Evolutionary conservation across 1,140 invertebrate genomes (phyloP).

Genomic region (Panagrolaimus sp.): DNA sequence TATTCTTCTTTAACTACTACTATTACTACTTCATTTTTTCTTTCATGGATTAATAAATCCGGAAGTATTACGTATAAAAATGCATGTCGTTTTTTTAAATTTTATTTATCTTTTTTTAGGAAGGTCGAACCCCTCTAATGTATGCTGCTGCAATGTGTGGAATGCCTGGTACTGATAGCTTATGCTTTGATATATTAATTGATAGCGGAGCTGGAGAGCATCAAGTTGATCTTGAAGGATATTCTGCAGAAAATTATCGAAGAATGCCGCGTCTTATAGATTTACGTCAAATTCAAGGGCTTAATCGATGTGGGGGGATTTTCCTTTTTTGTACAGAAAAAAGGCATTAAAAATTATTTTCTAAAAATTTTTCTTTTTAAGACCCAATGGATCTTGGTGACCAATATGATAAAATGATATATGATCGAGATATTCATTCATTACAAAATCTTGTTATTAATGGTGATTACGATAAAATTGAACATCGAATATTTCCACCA

Average conservation of each 20-base stretch:
- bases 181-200: slow-evolving; percentile 46
- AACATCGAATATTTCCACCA: slow-evolving; percentile 46
- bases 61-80: neutral
- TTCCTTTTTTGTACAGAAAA: neutral
- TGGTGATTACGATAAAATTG: slow-evolving; percentile 39
- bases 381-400: slow-evolving; percentile 34
- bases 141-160: slow-evolving; percentile 70
- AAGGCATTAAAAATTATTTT: no score
- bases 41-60: neutral
- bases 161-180: slow-evolving; percentile 19
- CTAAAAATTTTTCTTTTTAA: no score
- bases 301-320: slow-evolving; percentile 41
- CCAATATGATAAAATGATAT: slow-evolving; percentile 43
- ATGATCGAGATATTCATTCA: slow-evolving; percentile 35
- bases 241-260: slow-evolving; percentile 35
- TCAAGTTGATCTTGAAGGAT: slow-evolving; percentile 42
- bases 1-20: neutral
- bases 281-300: slow-evolving; percentile 41
- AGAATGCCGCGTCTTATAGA: slow-evolving; percentile 41
- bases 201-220: slow-evolving; percentile 46
- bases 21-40: neutral
- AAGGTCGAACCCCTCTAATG: slow-evolving; percentile 81
- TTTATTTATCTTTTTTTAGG: slow-evolving; percentile 58
- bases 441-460: slow-evolving; percentile 37
- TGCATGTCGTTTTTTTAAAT: neutral